Evolutionary conservation across 2,113 vertebrate species (phyloP).

Genomic region (Lanius collurio): DNA sequence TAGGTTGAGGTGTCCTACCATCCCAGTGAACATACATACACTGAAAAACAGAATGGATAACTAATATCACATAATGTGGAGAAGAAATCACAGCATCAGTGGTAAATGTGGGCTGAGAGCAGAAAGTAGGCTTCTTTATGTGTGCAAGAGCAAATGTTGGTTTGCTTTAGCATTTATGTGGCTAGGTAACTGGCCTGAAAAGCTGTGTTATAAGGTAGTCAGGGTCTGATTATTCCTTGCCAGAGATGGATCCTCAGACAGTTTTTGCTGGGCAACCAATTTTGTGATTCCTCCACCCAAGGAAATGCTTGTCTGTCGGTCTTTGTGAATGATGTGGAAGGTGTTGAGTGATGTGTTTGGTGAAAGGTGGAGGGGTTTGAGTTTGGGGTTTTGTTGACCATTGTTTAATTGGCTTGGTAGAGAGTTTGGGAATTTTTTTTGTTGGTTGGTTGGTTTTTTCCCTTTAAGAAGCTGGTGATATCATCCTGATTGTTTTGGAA

Average conservation of each 20-base stretch:
- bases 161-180: neutral
- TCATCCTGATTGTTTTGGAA: neutral
- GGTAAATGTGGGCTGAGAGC: neutral
- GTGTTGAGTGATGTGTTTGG: neutral
- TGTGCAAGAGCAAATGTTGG: neutral
- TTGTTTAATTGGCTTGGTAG: neutral
- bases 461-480: neutral
- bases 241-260: neutral
- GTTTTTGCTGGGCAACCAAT: neutral
- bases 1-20: neutral
- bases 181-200: neutral
- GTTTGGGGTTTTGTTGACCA: neutral
- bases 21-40: neutral
- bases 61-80: neutral
- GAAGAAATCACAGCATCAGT: neutral
- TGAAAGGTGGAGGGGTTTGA: neutral
- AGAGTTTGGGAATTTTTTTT: neutral
- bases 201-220: neutral
- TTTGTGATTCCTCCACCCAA: neutral
- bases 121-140: neutral
- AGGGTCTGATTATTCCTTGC: neutral
- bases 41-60: neutral
- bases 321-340: neutral
- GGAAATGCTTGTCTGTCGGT: neutral
- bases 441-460: too few relatives aligned